Conservation (phyloP, 30 jellyfish, hydroid and myxozoan genomes). For the Mastigias papua region DNA sequence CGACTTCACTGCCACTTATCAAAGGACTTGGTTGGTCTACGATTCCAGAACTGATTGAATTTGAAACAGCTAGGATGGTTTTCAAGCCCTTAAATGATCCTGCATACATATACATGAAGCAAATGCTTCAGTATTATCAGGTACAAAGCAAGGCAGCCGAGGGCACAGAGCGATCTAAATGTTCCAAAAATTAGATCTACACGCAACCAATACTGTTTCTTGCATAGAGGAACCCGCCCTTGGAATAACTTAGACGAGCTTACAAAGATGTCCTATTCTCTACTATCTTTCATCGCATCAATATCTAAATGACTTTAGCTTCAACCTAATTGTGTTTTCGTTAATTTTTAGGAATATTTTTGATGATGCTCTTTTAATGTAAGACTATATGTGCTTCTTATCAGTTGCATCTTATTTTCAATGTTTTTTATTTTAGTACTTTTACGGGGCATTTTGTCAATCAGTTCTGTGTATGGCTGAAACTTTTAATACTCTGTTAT, state of each 20-base stretch:
- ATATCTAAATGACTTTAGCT: no score
- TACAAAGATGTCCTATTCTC: not conserved
- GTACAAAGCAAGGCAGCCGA: conserved; percentile 67
- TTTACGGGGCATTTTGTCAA: no score
- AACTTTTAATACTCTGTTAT: no score
- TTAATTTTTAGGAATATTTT: no score
- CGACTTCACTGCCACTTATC: conserved; percentile 1
- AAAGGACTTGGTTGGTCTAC: not conserved
- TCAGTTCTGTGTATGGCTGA: no score
- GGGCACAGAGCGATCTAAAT: conserved; percentile 19
- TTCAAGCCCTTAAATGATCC: not conserved
- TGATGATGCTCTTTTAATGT: no score
- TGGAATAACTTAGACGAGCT: not conserved
- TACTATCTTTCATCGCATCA: not conserved
- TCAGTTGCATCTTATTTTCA: no score
- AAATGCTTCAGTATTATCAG: not conserved
- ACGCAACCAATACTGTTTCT: not conserved
- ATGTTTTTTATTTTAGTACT: no score
- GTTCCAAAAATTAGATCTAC: not conserved
- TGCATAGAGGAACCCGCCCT: not conserved
- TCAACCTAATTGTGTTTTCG: no score
- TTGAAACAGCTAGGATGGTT: not conserved
- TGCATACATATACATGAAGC: not conserved
- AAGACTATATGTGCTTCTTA: no score
- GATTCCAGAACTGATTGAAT: not conserved